Evolutionary conservation across 1,140 invertebrate genomes (phyloP).

Genomic region (Atta colombica): DNA sequence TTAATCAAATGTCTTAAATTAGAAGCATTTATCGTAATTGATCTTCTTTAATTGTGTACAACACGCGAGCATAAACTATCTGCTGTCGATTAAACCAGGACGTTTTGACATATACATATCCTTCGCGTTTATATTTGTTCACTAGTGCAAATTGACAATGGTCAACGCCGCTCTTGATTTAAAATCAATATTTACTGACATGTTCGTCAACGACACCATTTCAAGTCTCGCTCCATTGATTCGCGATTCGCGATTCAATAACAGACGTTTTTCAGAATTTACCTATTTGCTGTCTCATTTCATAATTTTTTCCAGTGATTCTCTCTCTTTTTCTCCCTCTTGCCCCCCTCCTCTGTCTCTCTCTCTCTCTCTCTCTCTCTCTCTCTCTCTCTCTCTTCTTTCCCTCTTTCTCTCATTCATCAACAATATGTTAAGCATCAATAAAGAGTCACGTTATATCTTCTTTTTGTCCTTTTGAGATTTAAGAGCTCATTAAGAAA

Average conservation of each 20-base stretch:
- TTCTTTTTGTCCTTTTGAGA: not conserved
- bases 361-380: not conserved
- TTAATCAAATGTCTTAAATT: not conserved
- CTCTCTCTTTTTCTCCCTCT: not conserved
- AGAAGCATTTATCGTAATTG: not conserved
- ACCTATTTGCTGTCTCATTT: not conserved
- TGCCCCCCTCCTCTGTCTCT: not conserved
- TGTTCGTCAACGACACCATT: slow-evolving; percentile 32
- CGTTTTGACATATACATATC: not conserved
- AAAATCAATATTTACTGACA: slow-evolving; percentile 45
- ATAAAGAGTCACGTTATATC: not conserved
- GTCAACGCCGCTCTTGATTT: not conserved
- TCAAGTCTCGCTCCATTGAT: slow-evolving; percentile 3
- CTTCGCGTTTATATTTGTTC: slow-evolving; percentile 6
- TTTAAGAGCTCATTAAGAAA: slow-evolving; percentile 44
- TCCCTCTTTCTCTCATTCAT: not conserved
- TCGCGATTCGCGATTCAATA: not conserved
- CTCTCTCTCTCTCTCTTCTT: too few species aligned
- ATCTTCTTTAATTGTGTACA: slow-evolving; percentile 16
- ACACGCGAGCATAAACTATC: not conserved
- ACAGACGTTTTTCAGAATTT: not conserved
- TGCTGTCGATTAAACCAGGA: not conserved
- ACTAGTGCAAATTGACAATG: slow-evolving; percentile 7
- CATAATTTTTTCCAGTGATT: not conserved
- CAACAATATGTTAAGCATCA: slow-evolving; percentile 8